These are phyloP conservation scores for Odontamblyopus lacepedii DNA, from an alignment of 2,797 vertebrate species.

Conservation along the genomic window DNA sequence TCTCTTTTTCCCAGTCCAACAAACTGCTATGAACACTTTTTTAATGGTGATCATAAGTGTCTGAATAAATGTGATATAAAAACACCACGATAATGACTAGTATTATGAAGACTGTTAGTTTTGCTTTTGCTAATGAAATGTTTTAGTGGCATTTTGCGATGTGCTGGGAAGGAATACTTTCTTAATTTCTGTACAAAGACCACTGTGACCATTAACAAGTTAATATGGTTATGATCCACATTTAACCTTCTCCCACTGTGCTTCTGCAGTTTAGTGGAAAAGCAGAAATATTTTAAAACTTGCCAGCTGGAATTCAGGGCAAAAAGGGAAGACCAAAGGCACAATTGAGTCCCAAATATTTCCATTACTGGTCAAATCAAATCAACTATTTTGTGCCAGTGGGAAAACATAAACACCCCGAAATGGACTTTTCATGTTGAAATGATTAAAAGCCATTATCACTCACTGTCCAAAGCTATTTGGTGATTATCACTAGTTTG, in stretches of 20 bases:
- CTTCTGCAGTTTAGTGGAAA: conserved; percentile 7
- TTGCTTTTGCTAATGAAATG: background rate
- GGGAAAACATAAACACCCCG: too few species aligned
- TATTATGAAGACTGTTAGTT: background rate
- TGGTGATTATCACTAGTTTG: too few species aligned
- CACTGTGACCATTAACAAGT: background rate
- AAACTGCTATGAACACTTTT: background rate
- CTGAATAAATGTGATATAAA: background rate
- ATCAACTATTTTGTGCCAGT: too few species aligned
- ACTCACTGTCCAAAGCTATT: too few species aligned
- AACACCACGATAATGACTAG: background rate
- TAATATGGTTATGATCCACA: background rate
- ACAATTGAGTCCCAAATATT: background rate
- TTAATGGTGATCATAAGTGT: too few species aligned
- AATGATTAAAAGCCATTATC: too few species aligned
- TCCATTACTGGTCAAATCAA: background rate
- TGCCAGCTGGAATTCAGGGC: conserved; percentile 33
- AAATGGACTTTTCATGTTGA: too few species aligned
- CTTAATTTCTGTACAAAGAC: background rate
- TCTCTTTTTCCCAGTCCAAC: background rate
- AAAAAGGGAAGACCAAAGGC: conserved; percentile 19
- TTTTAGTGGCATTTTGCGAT: conserved; percentile 7
- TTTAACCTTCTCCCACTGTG: background rate
- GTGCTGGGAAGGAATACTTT: background rate
- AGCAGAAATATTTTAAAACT: conserved; percentile 6